Evolutionary conservation across 2,113 vertebrate species (phyloP).

Genomic region (Lycaon pictus): DNA sequence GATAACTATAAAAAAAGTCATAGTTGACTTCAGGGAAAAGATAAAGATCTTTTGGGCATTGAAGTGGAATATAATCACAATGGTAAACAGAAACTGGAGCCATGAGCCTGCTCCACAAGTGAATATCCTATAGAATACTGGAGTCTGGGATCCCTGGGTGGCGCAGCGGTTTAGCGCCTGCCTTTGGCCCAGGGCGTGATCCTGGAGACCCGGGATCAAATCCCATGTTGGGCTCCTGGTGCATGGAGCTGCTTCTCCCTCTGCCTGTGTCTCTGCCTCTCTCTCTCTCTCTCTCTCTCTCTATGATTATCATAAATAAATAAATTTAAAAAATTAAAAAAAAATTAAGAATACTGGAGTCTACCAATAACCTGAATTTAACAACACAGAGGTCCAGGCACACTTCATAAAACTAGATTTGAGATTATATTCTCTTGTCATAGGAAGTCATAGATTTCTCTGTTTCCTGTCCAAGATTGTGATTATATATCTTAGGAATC

Average conservation of each 20-base stretch:
- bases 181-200: no score
- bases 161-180: no score
- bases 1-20: background rate
- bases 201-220: no score
- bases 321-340: no score
- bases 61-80: background rate
- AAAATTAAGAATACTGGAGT: background rate
- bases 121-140: rapidly evolving
- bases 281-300: no score
- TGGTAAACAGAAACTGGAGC: background rate
- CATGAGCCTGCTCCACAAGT: rapidly evolving
- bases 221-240: no score
- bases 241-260: no score
- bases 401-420: background rate
- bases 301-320: no score
- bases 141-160: background rate
- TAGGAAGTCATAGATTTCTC: background rate
- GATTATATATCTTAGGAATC: background rate
- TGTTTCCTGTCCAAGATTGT: background rate
- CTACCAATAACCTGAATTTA: background rate
- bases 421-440: background rate
- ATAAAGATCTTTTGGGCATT: background rate
- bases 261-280: no score
- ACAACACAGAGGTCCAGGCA: background rate
- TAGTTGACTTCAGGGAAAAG: background rate